Base-by-base conservation (phyloP, 2,113 vertebrate species). In the Silurus glanis region DNA sequence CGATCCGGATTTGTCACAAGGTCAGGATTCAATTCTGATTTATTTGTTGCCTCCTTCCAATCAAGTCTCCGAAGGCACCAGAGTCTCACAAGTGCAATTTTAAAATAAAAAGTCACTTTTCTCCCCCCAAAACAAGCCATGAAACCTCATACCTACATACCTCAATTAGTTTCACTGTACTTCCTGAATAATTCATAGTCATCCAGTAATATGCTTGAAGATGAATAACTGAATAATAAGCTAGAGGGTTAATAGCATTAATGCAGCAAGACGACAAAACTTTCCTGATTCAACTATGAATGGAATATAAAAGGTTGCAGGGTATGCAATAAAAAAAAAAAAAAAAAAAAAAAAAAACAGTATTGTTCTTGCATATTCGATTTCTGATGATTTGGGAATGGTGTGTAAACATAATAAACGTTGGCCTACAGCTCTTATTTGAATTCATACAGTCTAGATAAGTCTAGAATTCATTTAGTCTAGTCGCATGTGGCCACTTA, bases 161-260 rank as follows among this genome's bases (percentile, higher is more conserved):
- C 8, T 59, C 76, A 79, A 58, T 79, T 79, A 56, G 76, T 59
- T 59, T 58, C 25, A 79, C 76, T 58, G 25, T 58, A 37, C 76
- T 37, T 45, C 16, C 25, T 79, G 76, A 79, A 79, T 79, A 79
- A 79, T 79, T 79, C 76, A 79, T 58, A 59, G 76, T 79, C 58
- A 79, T 79, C 17, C 7, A 79, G 76, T 79, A 79, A 79, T 58
- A 16, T 58, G 25, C 53, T 79, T 79, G 58, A 79, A 58, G 53
- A 58, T 19, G 76, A 79, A 79, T 79, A 79, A 79, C 76, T 79
- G 76, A 79, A 79, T 79, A 59, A 79, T 58, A 79, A 56, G 55
- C 19, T 79, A 19, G 16, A 37, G 25, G 10, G 55, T 59, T 79
- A 58, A 79, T 79, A 79, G 55, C 23, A 16, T 79, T 79, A 58